Evolutionary conservation across 2,113 vertebrate genomes (phyloP).

Genomic region (Piprites chloris): DNA sequence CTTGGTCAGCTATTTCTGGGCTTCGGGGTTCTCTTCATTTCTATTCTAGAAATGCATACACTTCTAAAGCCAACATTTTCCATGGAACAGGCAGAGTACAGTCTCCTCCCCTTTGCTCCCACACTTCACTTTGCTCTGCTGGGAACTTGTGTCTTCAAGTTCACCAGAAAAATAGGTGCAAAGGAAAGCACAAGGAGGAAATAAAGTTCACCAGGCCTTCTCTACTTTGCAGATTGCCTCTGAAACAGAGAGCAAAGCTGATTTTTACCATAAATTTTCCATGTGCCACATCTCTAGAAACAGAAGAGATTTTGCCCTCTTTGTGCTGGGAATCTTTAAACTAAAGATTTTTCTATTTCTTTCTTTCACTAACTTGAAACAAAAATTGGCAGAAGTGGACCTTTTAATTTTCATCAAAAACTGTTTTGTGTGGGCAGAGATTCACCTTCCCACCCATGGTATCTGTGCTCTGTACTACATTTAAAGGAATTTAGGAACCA

Average conservation of each 20-base stretch:
- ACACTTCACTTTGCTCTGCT: not conserved
- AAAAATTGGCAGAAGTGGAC: not conserved
- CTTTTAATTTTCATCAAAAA: not conserved
- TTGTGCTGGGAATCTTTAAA: not conserved
- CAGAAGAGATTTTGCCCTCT: not conserved
- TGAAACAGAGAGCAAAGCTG: not conserved
- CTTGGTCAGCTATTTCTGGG: constrained; percentile 31
- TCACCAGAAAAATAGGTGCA: not conserved
- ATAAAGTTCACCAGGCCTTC: not conserved
- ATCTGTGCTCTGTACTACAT: not conserved
- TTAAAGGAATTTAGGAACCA: not conserved
- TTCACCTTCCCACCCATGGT: not conserved
- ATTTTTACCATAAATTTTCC: not conserved
- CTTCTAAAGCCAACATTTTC: not conserved
- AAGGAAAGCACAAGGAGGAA: not conserved
- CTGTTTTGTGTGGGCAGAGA: not conserved
- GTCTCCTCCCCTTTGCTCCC: not conserved
- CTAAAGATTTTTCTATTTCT: not conserved
- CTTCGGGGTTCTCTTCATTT: not conserved
- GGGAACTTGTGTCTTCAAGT: not conserved
- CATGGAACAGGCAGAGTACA: not conserved
- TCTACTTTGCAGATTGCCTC: not conserved
- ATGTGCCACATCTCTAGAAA: not conserved
- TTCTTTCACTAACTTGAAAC: not conserved
- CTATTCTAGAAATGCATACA: not conserved